Percentiles rank a stretch among this genome's conserved stretches.
These are phyloP conservation scores for Cacoxenus indagator DNA, from an alignment of 2,888 invertebrate genomes.

Conservation along the genomic window DNA sequence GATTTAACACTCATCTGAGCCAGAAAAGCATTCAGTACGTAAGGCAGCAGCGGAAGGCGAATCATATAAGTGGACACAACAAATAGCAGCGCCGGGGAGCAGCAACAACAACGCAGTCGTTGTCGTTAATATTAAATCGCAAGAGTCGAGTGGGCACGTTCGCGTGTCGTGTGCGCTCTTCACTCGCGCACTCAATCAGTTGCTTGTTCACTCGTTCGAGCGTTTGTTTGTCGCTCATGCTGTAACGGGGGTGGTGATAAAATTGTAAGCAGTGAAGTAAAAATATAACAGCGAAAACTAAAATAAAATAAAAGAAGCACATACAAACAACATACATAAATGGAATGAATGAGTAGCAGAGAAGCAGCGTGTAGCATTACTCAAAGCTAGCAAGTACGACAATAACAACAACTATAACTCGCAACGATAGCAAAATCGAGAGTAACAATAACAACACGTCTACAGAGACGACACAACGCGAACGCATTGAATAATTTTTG, in stretches of 20 bases:
- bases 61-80: constrained; percentile 21
- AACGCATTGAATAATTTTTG: constrained; percentile 22
- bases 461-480: neutral
- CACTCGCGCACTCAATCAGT: neutral
- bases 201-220: neutral
- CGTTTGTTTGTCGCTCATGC: neutral
- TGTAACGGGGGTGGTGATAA: constrained; percentile 47
- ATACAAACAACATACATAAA: constrained; percentile 32
- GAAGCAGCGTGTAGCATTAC: constrained; percentile 23
- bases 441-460: neutral
- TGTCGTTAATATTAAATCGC: constrained; percentile 32
- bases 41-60: no score
- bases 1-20: constrained; percentile 23
- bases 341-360: constrained; percentile 12
- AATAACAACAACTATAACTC: no score
- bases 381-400: constrained; percentile 12
- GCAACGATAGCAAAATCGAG: neutral
- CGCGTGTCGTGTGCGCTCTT: constrained; percentile 18
- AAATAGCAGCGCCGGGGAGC: constrained; percentile 24
- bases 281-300: constrained; percentile 18
- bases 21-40: constrained; percentile 20
- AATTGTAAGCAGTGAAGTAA: constrained; percentile 43
- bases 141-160: constrained; percentile 33
- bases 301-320: constrained; percentile 38
- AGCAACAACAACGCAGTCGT: constrained; percentile 29